Percentiles rank a stretch among this genome's conserved stretches.
These are phyloP conservation scores for Guaruba guarouba DNA, from an alignment of 2,113 vertebrate species.

Conservation along the genomic window DNA sequence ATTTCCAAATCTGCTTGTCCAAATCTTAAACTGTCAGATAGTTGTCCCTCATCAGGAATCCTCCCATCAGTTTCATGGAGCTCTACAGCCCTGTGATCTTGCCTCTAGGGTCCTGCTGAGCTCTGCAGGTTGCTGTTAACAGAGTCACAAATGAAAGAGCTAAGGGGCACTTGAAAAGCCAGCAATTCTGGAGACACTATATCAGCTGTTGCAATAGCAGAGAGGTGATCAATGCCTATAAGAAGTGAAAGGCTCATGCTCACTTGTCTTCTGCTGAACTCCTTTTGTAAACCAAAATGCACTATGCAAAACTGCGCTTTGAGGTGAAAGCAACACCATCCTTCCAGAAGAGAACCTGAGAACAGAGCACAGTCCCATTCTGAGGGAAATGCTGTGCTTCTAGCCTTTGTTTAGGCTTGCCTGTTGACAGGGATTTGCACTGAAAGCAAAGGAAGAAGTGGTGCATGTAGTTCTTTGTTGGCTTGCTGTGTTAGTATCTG, in stretches of 20 bases:
- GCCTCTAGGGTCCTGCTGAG: not conserved
- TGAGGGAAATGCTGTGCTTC: not conserved
- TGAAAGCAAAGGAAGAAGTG: conserved; percentile 1
- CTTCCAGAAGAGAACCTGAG: not conserved
- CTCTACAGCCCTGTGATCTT: not conserved
- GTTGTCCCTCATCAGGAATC: not conserved
- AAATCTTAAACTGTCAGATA: not conserved
- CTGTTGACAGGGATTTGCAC: not conserved
- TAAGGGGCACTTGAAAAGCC: no score
- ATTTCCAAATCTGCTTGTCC: not conserved
- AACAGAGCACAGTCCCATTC: not conserved
- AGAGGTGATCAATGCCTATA: not conserved
- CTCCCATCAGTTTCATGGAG: not conserved
- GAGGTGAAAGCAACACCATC: not conserved
- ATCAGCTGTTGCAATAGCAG: not conserved
- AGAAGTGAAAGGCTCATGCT: not conserved
- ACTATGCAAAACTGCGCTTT: not conserved
- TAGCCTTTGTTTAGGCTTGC: not conserved
- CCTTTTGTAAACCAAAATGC: not conserved
- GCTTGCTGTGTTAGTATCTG: conserved; percentile 2
- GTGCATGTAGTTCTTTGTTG: not conserved
- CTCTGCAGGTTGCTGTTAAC: not conserved
- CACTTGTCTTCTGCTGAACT: not conserved
- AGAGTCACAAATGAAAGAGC: not conserved
- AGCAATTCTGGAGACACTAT: no score